phyloP scores from a whole-genome alignment of 1,140 invertebrate genomes.

The Uloborus diversus region DNA sequence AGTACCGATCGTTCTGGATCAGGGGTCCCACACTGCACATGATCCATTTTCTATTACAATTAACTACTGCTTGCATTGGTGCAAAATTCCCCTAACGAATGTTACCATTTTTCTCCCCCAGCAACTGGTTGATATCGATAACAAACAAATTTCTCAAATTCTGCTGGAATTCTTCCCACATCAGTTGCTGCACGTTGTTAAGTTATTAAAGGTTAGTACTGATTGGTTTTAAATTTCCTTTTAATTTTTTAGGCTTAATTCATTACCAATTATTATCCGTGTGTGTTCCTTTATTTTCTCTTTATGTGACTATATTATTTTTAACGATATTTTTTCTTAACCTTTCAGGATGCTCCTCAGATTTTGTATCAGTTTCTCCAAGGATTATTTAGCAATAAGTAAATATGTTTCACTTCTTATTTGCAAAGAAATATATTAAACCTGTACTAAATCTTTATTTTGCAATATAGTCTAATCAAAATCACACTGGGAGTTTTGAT shows the following conservation, averaged over 20 bases:
- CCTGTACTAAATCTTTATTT: neutral
- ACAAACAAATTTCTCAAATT: slow-evolving; percentile 63
- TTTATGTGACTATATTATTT: too few relatives aligned
- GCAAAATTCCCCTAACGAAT: too few relatives aligned
- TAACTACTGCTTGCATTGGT: too few relatives aligned
- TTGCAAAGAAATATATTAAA: neutral
- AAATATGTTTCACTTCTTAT: too few relatives aligned
- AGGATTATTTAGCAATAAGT: slow-evolving; percentile 71
- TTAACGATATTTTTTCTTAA: too few relatives aligned
- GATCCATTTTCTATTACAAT: too few relatives aligned
- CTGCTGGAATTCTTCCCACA: slow-evolving; percentile 60
- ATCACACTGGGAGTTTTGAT: too few relatives aligned
- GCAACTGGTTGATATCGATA: slow-evolving; percentile 68
- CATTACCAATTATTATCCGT: neutral
- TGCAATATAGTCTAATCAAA: too few relatives aligned
- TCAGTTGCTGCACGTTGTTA: slow-evolving; percentile 58
- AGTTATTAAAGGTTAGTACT: slow-evolving; percentile 45
- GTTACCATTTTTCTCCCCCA: slow-evolving; percentile 58
- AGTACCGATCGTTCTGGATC: too few relatives aligned
- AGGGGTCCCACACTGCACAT: too few relatives aligned
- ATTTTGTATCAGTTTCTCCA: slow-evolving; percentile 73
- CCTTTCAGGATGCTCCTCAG: slow-evolving; percentile 57
- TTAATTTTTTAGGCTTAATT: slow-evolving; percentile 6
- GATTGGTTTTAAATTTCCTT: neutral
- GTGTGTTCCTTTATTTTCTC: neutral